phyloP scores from a whole-genome alignment of 1,140 invertebrate species.

The Linepithema humile region DNA sequence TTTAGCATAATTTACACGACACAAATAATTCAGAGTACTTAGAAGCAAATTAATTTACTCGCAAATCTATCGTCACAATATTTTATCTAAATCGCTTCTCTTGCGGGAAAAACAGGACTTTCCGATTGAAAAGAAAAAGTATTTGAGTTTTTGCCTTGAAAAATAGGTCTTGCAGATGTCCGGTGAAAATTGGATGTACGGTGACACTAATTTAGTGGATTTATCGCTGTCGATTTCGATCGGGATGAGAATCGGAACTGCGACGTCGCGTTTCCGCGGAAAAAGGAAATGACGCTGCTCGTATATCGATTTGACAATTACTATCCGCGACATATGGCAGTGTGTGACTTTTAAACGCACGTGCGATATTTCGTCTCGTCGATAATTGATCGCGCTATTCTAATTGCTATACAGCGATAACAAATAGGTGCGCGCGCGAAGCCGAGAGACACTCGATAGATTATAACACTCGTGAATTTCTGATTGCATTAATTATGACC shows the following conservation, averaged over 20 bases:
- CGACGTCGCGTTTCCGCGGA: constrained; percentile 22
- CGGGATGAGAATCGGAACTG: constrained; percentile 20
- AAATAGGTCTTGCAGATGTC: neutral
- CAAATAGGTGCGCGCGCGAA: constrained; percentile 5
- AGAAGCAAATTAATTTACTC: constrained; percentile 14
- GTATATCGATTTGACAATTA: constrained; percentile 39
- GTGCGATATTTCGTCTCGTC: constrained; percentile 8
- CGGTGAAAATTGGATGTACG: constrained; percentile 28
- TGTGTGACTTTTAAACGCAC: constrained; percentile 29
- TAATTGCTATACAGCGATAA: neutral
- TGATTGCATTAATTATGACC: constrained; percentile 50
- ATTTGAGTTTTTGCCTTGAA: neutral
- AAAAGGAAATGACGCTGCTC: constrained; percentile 35
- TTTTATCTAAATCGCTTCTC: neutral
- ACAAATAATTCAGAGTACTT: neutral
- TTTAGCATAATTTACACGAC: neutral
- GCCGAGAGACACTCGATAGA: constrained; percentile 28
- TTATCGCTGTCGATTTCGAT: constrained; percentile 45
- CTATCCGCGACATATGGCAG: neutral
- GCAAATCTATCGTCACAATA: constrained; percentile 8
- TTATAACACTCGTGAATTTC: constrained; percentile 33
- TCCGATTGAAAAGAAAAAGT: constrained; percentile 20
- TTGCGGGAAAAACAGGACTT: neutral
- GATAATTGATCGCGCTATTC: neutral
- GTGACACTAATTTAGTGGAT: constrained; percentile 30